Evolutionary conservation across 2,797 vertebrate genomes (phyloP).

Genomic region (Hylomyscus alleni): DNA sequence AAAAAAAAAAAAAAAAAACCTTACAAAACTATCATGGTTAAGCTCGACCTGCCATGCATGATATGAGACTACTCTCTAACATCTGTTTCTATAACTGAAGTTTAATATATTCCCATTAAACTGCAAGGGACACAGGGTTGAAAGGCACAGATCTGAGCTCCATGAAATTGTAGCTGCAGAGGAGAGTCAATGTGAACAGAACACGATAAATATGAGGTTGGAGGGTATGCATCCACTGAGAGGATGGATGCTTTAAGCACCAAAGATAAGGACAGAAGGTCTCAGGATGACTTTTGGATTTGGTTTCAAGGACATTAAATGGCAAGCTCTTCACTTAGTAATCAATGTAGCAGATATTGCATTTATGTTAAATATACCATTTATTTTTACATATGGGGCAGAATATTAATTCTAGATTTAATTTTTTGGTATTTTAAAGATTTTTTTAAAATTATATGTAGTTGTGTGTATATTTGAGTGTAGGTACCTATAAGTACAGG

Average conservation of each 20-base stretch:
- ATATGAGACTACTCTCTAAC: not conserved
- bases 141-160: slow-evolving; percentile 43
- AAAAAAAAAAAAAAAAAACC: not conserved
- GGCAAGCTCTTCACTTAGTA: slow-evolving; percentile 17
- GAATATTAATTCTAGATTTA: slow-evolving; percentile 34
- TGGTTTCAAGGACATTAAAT: slow-evolving; percentile 52
- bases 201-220: not conserved
- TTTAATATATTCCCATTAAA: slow-evolving; percentile 56
- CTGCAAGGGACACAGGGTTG: slow-evolving; percentile 16
- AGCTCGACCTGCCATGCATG: not conserved
- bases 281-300: not conserved
- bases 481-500: not conserved
- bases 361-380: slow-evolving; percentile 38
- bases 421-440: not conserved
- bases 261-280: not conserved
- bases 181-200: not conserved
- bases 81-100: slow-evolving; percentile 61
- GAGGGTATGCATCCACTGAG: not conserved
- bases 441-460: not conserved
- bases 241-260: not conserved
- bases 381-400: not conserved
- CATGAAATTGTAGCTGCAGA: not conserved
- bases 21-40: not conserved
- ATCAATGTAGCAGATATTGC: not conserved
- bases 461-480: not conserved